These are phyloP conservation scores for Esox lucius DNA, from an alignment of 2,797 vertebrate genomes.

Conservation along the genomic window DNA sequence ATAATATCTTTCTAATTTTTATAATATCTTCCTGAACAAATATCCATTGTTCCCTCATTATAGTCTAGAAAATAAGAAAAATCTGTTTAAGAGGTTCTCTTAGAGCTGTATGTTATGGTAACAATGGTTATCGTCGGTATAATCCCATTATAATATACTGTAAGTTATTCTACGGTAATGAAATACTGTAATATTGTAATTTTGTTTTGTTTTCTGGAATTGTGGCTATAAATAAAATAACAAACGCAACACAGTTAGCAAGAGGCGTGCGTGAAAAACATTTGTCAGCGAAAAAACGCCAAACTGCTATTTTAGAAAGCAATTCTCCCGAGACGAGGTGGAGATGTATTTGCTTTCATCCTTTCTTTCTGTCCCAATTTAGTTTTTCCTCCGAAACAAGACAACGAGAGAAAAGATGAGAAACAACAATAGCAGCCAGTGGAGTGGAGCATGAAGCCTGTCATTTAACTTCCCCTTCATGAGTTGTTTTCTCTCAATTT, in stretches of 20 bases:
- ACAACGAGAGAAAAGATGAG: slow-evolving; percentile 37
- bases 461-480: slow-evolving; percentile 66
- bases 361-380: slow-evolving; percentile 63
- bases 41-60: too few species aligned
- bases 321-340: slow-evolving; percentile 62
- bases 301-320: slow-evolving; percentile 59
- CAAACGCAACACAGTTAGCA: slow-evolving; percentile 49
- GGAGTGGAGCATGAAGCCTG: slow-evolving; percentile 58
- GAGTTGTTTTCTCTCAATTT: slow-evolving; percentile 56
- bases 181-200: slow-evolving; percentile 28
- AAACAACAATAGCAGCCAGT: slow-evolving; percentile 69
- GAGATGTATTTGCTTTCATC: slow-evolving; percentile 32
- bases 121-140: too few species aligned
- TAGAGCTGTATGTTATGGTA: too few species aligned
- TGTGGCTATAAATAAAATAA: slow-evolving; percentile 66
- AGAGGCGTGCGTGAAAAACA: slow-evolving; percentile 46
- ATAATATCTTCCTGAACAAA: too few species aligned
- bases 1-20: too few species aligned
- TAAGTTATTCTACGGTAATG: slow-evolving; percentile 39
- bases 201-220: slow-evolving; percentile 29
- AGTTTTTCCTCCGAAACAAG: slow-evolving; percentile 52
- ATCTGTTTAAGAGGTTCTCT: too few species aligned
- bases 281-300: slow-evolving; percentile 69
- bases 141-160: too few species aligned
- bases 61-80: too few species aligned